Conservation (phyloP, 2,113 vertebrate species). For the Malaclemys terrapin region DNA sequence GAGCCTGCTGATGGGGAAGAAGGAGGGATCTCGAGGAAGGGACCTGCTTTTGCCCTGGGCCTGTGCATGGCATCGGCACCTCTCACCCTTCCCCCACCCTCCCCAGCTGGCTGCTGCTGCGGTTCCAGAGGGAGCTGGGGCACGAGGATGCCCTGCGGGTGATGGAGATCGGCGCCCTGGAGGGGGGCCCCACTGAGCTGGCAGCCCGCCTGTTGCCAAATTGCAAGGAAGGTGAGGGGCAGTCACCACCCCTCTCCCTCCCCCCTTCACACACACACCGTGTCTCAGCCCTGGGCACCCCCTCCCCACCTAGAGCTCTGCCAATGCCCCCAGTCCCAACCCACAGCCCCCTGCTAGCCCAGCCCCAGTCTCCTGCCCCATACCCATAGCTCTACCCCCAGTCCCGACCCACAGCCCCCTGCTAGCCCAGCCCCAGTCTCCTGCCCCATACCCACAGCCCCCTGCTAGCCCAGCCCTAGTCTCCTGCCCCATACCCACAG, state of each 20-base stretch:
- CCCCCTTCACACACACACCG: neutral
- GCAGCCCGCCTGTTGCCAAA: neutral
- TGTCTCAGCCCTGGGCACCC: neutral
- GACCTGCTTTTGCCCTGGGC: neutral
- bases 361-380: too few relatives aligned
- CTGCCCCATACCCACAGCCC: neutral
- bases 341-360: too few relatives aligned
- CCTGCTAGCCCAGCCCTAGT: neutral
- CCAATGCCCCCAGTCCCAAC: too few relatives aligned
- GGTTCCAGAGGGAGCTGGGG: constrained; percentile 86
- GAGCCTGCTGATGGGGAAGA: neutral
- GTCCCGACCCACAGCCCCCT: too few relatives aligned
- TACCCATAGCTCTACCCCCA: too few relatives aligned
- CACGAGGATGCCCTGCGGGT: constrained; percentile 84
- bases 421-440: too few relatives aligned
- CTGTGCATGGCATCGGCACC: neutral
- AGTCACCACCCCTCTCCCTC: neutral
- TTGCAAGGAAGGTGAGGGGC: neutral
- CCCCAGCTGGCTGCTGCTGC: constrained; percentile 84
- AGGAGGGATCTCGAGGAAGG: too few relatives aligned
- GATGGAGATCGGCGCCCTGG: constrained; percentile 79
- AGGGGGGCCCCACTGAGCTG: neutral
- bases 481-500: too few relatives aligned
- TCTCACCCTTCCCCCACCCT: neutral
- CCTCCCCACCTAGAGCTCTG: neutral